Conservation (phyloP, 1,140 invertebrate genomes). For the Battus philenor region DNA sequence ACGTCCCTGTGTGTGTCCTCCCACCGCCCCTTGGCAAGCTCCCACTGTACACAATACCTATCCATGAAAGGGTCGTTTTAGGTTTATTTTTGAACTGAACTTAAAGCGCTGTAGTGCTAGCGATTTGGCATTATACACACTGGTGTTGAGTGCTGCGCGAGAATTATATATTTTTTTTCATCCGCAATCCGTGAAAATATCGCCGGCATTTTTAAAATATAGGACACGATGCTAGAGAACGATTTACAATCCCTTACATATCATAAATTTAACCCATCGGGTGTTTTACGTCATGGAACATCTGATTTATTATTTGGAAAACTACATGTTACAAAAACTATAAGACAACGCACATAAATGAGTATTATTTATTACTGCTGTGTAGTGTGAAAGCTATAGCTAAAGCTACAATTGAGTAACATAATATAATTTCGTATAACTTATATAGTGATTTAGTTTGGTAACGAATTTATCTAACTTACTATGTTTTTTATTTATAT, state of each 20-base stretch:
- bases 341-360: too few species aligned
- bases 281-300: too few species aligned
- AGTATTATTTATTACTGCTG: too few species aligned
- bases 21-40: conserved; percentile 31
- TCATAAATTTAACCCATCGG: conserved; percentile 7
- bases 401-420: too few species aligned
- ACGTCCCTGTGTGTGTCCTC: conserved; percentile 3
- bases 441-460: too few species aligned
- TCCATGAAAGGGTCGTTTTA: conserved; percentile 9
- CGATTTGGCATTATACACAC: conserved; percentile 37
- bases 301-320: too few species aligned
- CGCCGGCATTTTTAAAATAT: conserved; percentile 3
- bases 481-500: too few species aligned
- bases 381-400: too few species aligned
- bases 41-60: conserved; percentile 19
- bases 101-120: conserved; percentile 37
- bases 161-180: conserved; percentile 17
- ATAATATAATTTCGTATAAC: too few species aligned
- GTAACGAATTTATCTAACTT: too few species aligned
- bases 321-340: too few species aligned
- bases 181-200: neutral
- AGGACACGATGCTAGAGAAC: neutral
- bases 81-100: conserved; percentile 18
- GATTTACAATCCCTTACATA: conserved; percentile 3
- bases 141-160: conserved; percentile 21